Evolutionary conservation across 2,113 vertebrate species (phyloP).

Genomic region (Myxocyprinus asiaticus): DNA sequence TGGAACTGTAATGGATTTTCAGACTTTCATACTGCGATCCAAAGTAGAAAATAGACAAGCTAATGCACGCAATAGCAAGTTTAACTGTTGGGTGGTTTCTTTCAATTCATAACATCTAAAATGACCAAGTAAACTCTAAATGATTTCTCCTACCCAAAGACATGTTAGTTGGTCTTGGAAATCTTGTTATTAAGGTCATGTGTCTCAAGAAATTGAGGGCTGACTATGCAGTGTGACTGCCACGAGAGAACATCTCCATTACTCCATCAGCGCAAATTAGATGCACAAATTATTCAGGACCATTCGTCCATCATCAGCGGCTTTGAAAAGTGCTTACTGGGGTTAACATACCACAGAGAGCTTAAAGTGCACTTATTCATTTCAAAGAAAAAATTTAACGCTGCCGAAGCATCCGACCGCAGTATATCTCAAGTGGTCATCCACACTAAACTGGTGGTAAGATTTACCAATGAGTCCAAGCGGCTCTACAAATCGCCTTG

Average conservation of each 20-base stretch:
- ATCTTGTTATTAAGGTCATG: neutral
- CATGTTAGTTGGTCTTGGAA: no score
- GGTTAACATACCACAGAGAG: conserved; percentile 41
- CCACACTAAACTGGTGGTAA: conserved; percentile 43
- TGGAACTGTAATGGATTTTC: no score
- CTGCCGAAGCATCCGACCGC: neutral
- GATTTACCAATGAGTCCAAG: conserved; percentile 28
- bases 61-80: no score
- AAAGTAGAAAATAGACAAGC: no score
- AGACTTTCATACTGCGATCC: no score
- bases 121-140: no score
- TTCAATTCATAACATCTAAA: no score
- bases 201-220: neutral
- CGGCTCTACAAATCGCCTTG: neutral
- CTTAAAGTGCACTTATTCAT: conserved; percentile 48
- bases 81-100: no score
- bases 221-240: conserved; percentile 10
- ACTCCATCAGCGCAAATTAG: conserved; percentile 41
- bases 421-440: conserved; percentile 30
- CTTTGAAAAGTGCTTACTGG: conserved; percentile 43
- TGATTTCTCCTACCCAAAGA: no score
- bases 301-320: conserved; percentile 26
- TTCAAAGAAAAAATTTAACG: conserved; percentile 55
- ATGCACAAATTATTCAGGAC: conserved; percentile 56
- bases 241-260: conserved; percentile 39